Evolutionary conservation across 2,113 vertebrate species (phyloP).

Genomic region (Pomatostomus ruficeps): DNA sequence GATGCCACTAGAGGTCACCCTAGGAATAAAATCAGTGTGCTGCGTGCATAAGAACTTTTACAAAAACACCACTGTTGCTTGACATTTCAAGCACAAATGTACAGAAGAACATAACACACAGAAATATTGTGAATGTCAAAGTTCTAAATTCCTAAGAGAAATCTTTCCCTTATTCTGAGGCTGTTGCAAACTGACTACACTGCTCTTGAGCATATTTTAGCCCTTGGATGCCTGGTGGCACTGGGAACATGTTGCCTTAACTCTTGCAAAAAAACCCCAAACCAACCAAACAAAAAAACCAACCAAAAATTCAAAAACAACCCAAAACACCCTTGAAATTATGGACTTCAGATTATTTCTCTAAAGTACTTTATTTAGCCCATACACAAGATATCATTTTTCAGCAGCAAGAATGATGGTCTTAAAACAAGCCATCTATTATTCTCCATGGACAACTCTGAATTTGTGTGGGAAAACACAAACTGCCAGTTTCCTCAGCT

Average conservation of each 20-base stretch:
- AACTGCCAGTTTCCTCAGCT: background rate
- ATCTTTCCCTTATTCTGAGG: background rate
- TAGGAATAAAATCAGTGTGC: background rate
- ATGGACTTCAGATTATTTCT: background rate
- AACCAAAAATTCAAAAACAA: background rate
- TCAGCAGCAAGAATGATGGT: background rate
- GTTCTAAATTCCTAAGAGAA: background rate
- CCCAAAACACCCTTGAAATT: background rate
- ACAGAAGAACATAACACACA: background rate
- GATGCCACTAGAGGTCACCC: slow-evolving; percentile 60
- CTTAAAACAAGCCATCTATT: background rate
- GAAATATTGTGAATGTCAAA: background rate
- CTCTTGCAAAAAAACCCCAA: background rate
- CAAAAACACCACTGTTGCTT: background rate
- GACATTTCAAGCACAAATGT: background rate
- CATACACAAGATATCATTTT: background rate
- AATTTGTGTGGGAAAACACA: slow-evolving; percentile 14
- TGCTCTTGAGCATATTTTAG: background rate
- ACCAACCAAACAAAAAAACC: background rate
- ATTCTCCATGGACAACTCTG: background rate
- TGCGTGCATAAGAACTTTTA: background rate
- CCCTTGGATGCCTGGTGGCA: background rate
- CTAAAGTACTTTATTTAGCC: background rate
- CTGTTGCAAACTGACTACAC: background rate
- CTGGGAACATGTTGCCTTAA: background rate